A percentile compares a stretch with the other conserved stretches of the same genome.
Conservation (phyloP, 1,140 invertebrate genomes). For the Drosophila orosa region DNA sequence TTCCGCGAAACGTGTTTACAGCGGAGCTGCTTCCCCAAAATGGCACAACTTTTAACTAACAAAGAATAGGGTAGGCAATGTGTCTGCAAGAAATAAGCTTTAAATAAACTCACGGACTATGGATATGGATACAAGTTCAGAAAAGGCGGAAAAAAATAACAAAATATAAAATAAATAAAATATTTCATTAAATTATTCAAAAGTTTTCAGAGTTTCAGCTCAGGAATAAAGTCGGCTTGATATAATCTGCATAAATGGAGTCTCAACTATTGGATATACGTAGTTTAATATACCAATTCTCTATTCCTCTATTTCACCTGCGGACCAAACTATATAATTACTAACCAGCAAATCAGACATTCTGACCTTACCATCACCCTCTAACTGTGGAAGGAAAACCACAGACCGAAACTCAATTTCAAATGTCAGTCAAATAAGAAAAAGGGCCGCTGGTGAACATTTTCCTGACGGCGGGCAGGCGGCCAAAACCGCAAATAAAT, state of each 20-base stretch:
- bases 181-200: too few species aligned
- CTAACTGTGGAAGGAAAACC: conserved; percentile 3
- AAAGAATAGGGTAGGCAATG: background rate
- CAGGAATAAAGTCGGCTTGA: too few species aligned
- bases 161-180: background rate
- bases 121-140: background rate
- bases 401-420: conserved; percentile 63
- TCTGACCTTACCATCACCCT: conserved; percentile 18
- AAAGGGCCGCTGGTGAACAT: conserved; percentile 38
- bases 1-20: conserved; percentile 78
- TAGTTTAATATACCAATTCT: too few species aligned
- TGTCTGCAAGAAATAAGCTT: background rate
- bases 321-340: conserved; percentile 24
- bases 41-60: conserved; percentile 14
- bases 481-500: conserved; percentile 73
- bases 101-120: background rate
- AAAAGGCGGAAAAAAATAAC: background rate
- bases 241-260: too few species aligned
- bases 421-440: conserved; percentile 50
- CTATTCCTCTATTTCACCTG: conserved; percentile 1
- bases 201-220: too few species aligned
- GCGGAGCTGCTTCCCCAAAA: conserved; percentile 34
- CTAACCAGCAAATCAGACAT: conserved; percentile 20
- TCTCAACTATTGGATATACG: background rate
- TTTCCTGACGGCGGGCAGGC: conserved; percentile 22